Percentiles rank a stretch among this genome's conserved stretches.
These are phyloP conservation scores for Apolygus lucorum DNA, from an alignment of 1,140 invertebrate species.

Conservation along the genomic window DNA sequence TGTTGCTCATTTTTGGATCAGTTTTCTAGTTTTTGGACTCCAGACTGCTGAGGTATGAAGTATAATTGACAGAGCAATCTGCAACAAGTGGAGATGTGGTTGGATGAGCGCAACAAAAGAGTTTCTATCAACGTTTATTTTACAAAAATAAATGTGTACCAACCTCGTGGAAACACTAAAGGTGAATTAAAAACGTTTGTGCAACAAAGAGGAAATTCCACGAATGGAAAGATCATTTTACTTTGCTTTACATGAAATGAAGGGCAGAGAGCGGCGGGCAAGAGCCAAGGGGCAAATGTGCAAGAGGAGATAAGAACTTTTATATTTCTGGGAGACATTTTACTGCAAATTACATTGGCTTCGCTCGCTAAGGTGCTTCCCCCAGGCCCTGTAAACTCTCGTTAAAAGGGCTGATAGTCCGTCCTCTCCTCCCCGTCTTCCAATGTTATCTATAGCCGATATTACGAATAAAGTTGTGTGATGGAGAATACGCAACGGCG, in stretches of 20 bases:
- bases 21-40: too few species aligned
- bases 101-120: too few species aligned
- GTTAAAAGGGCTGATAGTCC: neutral
- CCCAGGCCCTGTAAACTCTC: neutral
- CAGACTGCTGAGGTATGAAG: too few species aligned
- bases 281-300: slow-evolving; percentile 14
- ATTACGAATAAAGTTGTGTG: neutral
- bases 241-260: too few species aligned
- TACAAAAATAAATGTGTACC: too few species aligned
- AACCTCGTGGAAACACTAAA: too few species aligned
- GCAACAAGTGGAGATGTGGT: too few species aligned
- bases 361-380: slow-evolving; percentile 7
- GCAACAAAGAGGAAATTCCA: neutral
- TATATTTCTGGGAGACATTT: slow-evolving; percentile 15
- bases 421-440: neutral
- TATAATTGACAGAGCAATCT: too few species aligned
- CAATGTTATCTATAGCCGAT: neutral
- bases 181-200: too few species aligned
- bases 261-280: neutral
- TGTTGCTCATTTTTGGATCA: too few species aligned
- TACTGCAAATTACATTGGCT: slow-evolving; percentile 15
- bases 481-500: too few species aligned
- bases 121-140: too few species aligned
- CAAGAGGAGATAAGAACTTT: slow-evolving; percentile 10
- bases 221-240: neutral